phyloP scores from a whole-genome alignment of 2,888 invertebrate genomes.

The Acleris literana region DNA sequence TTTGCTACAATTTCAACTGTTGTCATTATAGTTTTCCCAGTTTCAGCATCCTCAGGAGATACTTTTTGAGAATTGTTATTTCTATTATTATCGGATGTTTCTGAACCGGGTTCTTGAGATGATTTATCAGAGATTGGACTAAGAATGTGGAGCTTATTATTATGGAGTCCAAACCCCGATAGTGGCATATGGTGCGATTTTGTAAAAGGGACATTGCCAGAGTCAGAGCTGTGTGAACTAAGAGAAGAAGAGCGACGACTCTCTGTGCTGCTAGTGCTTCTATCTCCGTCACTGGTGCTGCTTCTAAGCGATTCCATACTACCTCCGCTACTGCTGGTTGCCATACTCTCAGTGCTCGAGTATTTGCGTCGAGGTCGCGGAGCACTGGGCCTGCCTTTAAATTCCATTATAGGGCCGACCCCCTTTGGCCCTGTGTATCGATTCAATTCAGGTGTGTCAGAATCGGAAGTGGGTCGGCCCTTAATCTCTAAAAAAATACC shows the following conservation, averaged over 20 bases:
- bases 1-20: slow-evolving; percentile 81
- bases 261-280: slow-evolving; percentile 93
- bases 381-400: slow-evolving; percentile 84
- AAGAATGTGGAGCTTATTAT: slow-evolving; percentile 91
- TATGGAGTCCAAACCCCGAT: slow-evolving; percentile 88
- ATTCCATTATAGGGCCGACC: slow-evolving; percentile 84
- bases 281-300: slow-evolving; percentile 93
- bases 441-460: slow-evolving; percentile 81
- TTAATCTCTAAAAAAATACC: slow-evolving; percentile 89
- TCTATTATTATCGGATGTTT: slow-evolving; percentile 91
- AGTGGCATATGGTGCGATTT: slow-evolving; percentile 86
- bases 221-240: slow-evolving; percentile 94
- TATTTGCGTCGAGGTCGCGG: slow-evolving; percentile 84
- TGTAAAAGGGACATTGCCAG: slow-evolving; percentile 85
- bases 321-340: slow-evolving; percentile 93
- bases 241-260: slow-evolving; percentile 92
- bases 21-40: slow-evolving; percentile 70
- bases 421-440: slow-evolving; percentile 82
- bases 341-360: slow-evolving; percentile 94
- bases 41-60: slow-evolving; percentile 86
- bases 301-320: slow-evolving; percentile 94
- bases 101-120: slow-evolving; percentile 92
- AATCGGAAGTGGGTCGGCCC: slow-evolving; percentile 86
- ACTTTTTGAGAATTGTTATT: slow-evolving; percentile 91
- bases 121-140: slow-evolving; percentile 96